Base-by-base conservation (phyloP, 2,797 vertebrate species). In the Xenentodon cancila region DNA sequence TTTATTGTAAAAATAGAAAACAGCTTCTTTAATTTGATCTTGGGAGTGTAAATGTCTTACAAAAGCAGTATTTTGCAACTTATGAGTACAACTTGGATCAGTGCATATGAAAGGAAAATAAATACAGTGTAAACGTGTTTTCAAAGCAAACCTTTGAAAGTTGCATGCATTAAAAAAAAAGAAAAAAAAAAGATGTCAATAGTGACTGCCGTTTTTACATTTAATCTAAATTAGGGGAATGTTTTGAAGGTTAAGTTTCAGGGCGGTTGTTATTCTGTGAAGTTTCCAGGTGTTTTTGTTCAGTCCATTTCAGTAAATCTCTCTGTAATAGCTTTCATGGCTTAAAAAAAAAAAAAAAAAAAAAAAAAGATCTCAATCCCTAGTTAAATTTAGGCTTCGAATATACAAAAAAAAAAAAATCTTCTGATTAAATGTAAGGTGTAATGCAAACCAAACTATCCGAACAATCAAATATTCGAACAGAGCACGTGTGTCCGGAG, bases 371-470 rank as follows among this genome's bases (percentile, higher is more conserved):
- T 15, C 9, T 17, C 1, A 20, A 32, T 50, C 12, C 9, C 2
- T 49, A 62, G 7, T 53, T 55, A 45, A 37, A 18, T n/a, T 42
- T 19, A 12, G 47, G 19, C 69, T 54, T 25, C 2, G 53, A 56
- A 27, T 1, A 25, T 0, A 7, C 74, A 20, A 56, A 20, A 40
- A 46, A 20, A 53, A 17, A 0, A 40, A n/a, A n/a, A n/a, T n/a
- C n/a, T n/a, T 30, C 4, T 45, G 21, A 22, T 20, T 8, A 45
- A 27, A 65, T 21, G n/a, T 2, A 50, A 40, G 18, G 27, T 44
- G 20, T 22, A 12, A 72, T 17, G 17, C 19, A 53, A 67, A 55
- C 51, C 64, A 60, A 57, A 56, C 21, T 16, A 50, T 32, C 57
- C 42, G 68, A 59, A 43, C 19, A 27, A 42, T 13, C 9, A 42